Conservation (phyloP, 2,888 invertebrate species). For the Darwinula stevensoni region DNA sequence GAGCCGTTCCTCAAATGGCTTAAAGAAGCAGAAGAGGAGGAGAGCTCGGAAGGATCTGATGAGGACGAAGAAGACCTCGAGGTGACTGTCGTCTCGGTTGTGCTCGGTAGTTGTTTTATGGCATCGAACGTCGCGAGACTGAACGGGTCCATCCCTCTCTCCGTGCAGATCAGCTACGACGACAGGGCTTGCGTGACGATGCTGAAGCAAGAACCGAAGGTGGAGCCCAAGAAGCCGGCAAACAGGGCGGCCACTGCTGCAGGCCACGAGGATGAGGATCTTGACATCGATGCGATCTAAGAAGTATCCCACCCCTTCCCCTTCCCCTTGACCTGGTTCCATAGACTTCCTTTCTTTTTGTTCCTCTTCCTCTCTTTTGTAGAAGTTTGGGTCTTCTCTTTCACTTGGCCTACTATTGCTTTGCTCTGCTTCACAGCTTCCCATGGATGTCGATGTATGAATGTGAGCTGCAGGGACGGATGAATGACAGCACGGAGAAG, state of each 20-base stretch:
- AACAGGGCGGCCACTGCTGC: conserved; percentile 6
- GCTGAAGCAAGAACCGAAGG: conserved; percentile 28
- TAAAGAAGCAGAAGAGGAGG: conserved; percentile 73
- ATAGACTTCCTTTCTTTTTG: too few species aligned
- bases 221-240: conserved; percentile 8
- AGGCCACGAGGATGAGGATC: conserved; percentile 34
- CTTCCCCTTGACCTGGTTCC: too few species aligned
- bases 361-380: too few species aligned
- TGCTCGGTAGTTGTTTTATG: conserved; percentile 1
- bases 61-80: conserved; percentile 34
- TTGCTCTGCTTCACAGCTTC: too few species aligned
- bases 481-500: too few species aligned
- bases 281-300: conserved; percentile 78
- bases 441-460: too few species aligned
- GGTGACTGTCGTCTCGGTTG: conserved; percentile 24
- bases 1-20: conserved; percentile 89
- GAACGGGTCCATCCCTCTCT: conserved; percentile 6
- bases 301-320: too few species aligned
- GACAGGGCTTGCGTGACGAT: conserved; percentile 51
- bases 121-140: conserved; percentile 1
- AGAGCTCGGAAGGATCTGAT: conserved; percentile 35
- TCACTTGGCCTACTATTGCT: too few species aligned
- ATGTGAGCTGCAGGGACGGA: too few species aligned
- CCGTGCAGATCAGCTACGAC: conserved; percentile 46
- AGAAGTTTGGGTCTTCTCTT: too few species aligned